Evolutionary conservation across 2,888 invertebrate genomes (phyloP).

Genomic region (Nycteola revayana): DNA sequence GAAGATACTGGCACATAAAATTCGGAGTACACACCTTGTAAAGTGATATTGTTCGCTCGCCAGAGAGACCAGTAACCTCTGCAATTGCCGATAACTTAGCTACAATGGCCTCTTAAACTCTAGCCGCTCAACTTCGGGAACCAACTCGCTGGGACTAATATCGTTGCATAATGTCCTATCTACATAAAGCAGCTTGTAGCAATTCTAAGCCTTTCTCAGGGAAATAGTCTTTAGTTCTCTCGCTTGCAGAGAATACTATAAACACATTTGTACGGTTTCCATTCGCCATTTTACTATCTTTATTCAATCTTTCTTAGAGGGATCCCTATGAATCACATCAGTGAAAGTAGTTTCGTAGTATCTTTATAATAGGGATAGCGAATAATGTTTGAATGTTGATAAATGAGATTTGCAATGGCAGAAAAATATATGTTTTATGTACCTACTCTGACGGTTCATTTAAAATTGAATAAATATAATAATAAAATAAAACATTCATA

Average conservation of each 20-base stretch:
- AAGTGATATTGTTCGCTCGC: slow-evolving; percentile 33
- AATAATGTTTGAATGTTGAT: slow-evolving; percentile 27
- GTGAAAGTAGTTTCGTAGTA: slow-evolving; percentile 24
- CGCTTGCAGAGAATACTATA: slow-evolving; percentile 19
- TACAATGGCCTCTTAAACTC: slow-evolving; percentile 45
- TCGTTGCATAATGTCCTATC: slow-evolving; percentile 42
- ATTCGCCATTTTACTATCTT: slow-evolving; percentile 8
- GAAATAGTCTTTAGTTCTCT: slow-evolving; percentile 23
- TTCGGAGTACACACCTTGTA: slow-evolving; percentile 19
- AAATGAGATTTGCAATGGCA: slow-evolving; percentile 29
- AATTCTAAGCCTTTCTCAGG: slow-evolving; percentile 30
- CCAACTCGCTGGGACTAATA: slow-evolving; percentile 40
- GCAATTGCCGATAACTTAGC: slow-evolving; percentile 47
- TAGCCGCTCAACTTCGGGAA: slow-evolving; percentile 39
- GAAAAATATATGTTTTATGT: too few species aligned
- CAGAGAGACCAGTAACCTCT: slow-evolving; percentile 37
- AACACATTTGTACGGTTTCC: slow-evolving; percentile 3
- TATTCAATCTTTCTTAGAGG: slow-evolving; percentile 15
- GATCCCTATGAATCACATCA: slow-evolving; percentile 22
- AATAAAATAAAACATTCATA: too few species aligned
- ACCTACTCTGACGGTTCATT: slow-evolving; percentile 22
- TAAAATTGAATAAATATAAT: too few species aligned
- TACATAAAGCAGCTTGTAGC: slow-evolving; percentile 40
- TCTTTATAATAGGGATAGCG: slow-evolving; percentile 26
- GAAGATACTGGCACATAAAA: slow-evolving; percentile 24